Evolutionary conservation across 2,113 vertebrate species (phyloP).

Genomic region (Glareola pratincola): DNA sequence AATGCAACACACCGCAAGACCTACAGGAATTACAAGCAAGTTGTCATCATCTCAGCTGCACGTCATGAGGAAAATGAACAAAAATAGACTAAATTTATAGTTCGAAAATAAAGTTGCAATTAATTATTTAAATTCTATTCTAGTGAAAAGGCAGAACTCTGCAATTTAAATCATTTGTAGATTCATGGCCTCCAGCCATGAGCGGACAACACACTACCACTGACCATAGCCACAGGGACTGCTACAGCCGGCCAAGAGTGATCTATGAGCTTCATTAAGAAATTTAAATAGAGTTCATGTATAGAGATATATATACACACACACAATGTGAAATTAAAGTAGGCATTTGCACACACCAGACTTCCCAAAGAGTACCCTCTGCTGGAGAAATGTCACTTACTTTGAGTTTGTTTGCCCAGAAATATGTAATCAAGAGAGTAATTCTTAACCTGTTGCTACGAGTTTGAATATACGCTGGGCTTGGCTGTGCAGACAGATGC

Average conservation of each 20-base stretch:
- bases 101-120: not conserved
- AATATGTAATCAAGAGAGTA: not conserved
- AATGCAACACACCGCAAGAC: not conserved
- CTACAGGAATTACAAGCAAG: not conserved
- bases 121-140: not conserved
- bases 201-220: not conserved
- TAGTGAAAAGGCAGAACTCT: not conserved
- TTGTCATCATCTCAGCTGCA: not conserved
- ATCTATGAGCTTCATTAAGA: not conserved
- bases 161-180: not conserved
- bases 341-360: not conserved
- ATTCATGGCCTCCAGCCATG: not conserved
- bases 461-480: not conserved
- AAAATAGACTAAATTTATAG: not conserved
- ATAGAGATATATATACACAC: not conserved
- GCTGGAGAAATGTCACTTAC: not conserved
- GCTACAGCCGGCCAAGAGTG: not conserved
- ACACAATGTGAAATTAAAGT: not conserved
- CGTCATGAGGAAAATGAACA: not conserved
- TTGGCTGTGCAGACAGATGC: not conserved
- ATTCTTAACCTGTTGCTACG: not conserved
- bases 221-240: not conserved
- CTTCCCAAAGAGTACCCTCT: not conserved
- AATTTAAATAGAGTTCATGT: not conserved
- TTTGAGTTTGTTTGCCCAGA: not conserved